Evolutionary conservation across 2,888 invertebrate genomes (phyloP).

Genomic region (Peribatodes rhomboidaria): DNA sequence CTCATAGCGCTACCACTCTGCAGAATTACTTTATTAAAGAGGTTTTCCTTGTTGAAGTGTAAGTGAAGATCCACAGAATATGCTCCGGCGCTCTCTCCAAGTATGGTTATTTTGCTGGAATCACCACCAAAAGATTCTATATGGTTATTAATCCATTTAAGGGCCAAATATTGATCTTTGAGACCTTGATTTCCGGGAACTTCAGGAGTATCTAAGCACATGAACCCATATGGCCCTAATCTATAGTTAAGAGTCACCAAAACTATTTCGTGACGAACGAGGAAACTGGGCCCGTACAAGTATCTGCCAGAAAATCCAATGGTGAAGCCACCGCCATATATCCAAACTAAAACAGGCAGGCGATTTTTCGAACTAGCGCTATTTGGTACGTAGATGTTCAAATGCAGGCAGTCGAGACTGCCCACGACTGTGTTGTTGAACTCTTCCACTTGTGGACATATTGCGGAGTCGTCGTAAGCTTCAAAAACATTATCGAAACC

Average conservation of each 20-base stretch:
- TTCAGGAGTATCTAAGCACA: conserved; percentile 63
- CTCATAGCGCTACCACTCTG: conserved; percentile 61
- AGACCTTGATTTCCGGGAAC: conserved; percentile 71
- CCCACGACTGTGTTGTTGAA: conserved; percentile 53
- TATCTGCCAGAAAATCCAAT: conserved; percentile 56
- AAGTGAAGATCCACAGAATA: conserved; percentile 62
- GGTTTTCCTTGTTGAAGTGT: conserved; percentile 55
- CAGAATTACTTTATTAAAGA: conserved; percentile 63
- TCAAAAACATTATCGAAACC: conserved; percentile 61
- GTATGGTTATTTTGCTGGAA: conserved; percentile 61
- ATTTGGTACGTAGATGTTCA: conserved; percentile 67
- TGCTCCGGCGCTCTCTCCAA: conserved; percentile 68
- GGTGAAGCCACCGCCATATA: conserved; percentile 62
- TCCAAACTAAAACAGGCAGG: conserved; percentile 66
- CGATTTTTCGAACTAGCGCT: conserved; percentile 54
- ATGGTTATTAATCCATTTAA: conserved; percentile 68
- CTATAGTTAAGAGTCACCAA: conserved; percentile 70
- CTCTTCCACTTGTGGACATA: conserved; percentile 65
- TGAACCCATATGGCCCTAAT: conserved; percentile 69
- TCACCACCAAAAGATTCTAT: conserved; percentile 71
- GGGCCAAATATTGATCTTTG: conserved; percentile 66
- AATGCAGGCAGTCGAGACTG: conserved; percentile 62
- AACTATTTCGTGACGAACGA: conserved; percentile 65
- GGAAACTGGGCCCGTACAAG: conserved; percentile 59
- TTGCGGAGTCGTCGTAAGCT: conserved; percentile 64